These are phyloP conservation scores for Hipposideros armiger DNA, from an alignment of 2,113 vertebrate species.

Conservation along the genomic window DNA sequence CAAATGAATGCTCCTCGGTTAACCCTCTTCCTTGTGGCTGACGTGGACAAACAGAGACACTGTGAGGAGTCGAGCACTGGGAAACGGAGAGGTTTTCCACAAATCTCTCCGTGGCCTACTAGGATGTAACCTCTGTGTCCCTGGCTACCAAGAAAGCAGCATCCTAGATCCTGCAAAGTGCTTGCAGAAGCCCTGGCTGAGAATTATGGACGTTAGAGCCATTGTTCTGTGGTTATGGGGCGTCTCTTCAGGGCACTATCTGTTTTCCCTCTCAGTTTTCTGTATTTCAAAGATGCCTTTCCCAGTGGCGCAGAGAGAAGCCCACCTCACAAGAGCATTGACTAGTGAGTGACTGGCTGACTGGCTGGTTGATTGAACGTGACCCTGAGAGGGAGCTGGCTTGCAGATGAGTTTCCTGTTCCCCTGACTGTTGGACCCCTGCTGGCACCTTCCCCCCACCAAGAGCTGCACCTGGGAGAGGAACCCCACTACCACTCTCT, in stretches of 20 bases:
- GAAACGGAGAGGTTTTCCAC: background rate
- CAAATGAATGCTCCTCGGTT: background rate
- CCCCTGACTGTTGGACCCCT: fast-evolving
- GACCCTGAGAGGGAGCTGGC: background rate
- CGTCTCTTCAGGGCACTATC: background rate
- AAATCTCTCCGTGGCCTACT: background rate
- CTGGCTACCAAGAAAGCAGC: background rate
- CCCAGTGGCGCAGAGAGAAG: background rate
- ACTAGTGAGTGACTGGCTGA: background rate
- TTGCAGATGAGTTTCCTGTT: background rate
- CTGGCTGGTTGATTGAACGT: background rate
- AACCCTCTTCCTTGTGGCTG: background rate
- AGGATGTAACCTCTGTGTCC: background rate
- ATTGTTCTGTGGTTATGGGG: no score
- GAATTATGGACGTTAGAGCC: background rate
- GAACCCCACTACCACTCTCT: background rate
- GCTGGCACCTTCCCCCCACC: background rate
- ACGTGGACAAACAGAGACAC: background rate
- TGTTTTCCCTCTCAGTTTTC: background rate
- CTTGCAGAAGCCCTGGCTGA: background rate
- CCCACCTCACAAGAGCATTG: background rate
- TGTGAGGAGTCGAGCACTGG: fast-evolving
- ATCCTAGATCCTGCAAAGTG: background rate
- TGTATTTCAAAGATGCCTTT: background rate
- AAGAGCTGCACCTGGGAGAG: background rate